Conservation (phyloP, 1,140 invertebrate species). For the Drosophila parvula region DNA sequence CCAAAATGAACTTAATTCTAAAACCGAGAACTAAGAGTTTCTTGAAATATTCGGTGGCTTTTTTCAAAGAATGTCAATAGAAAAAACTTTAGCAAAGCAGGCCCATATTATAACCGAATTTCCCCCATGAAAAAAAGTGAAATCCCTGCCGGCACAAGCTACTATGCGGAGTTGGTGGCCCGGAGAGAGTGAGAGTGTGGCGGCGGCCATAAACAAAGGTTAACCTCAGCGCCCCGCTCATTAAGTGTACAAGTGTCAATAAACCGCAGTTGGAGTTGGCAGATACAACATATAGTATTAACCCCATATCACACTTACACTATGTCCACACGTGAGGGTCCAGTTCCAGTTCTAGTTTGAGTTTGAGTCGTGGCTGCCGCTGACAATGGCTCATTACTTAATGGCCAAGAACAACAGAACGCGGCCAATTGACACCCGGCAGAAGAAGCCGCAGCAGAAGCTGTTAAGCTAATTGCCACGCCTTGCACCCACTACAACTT, state of each 20-base stretch:
- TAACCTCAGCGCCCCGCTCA: constrained; percentile 61
- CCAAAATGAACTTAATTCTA: neutral
- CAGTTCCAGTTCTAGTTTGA: constrained; percentile 21
- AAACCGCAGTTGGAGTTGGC: constrained; percentile 56
- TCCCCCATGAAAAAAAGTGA: constrained; percentile 57
- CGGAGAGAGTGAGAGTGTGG: constrained; percentile 43
- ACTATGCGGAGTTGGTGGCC: constrained; percentile 5
- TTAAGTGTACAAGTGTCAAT: constrained; percentile 78
- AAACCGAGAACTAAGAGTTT: neutral
- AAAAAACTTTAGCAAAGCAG: neutral
- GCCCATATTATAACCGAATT: constrained; percentile 4
- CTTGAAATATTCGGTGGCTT: no score
- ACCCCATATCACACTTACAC: constrained; percentile 8
- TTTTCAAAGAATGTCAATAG: neutral
- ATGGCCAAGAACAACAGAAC: constrained; percentile 62
- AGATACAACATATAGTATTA: constrained; percentile 12
- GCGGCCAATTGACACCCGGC: constrained; percentile 64
- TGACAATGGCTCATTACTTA: constrained; percentile 78
- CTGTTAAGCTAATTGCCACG: constrained; percentile 80
- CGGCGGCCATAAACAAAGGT: constrained; percentile 41
- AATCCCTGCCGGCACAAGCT: constrained; percentile 31
- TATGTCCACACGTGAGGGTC: constrained; percentile 17
- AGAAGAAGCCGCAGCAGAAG: constrained; percentile 57
- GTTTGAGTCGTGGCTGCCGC: constrained; percentile 24
- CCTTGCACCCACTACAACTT: constrained; percentile 56